Evolutionary conservation across 1,140 invertebrate species (phyloP).

Genomic region (Rhyacophila brunnea): DNA sequence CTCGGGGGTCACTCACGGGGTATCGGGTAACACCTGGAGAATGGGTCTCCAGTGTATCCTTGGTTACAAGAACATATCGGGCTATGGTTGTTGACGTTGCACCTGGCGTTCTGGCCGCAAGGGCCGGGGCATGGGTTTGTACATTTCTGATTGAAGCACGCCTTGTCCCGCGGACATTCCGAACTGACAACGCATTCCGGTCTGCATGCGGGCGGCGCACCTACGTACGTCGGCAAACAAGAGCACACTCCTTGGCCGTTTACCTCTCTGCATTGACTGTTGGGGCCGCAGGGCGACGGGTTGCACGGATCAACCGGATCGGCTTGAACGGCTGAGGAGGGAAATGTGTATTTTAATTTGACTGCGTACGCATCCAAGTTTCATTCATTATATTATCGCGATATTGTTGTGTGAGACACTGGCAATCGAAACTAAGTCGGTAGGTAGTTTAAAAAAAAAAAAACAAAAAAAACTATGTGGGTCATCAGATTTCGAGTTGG

Average conservation of each 20-base stretch:
- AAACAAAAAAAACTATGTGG: no score
- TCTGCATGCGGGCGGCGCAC: slow-evolving; percentile 55
- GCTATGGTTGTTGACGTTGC: slow-evolving; percentile 64
- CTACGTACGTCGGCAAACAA: slow-evolving; percentile 53
- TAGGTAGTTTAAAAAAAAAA: no score
- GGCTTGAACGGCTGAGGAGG: slow-evolving; percentile 19
- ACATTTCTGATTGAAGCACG: slow-evolving; percentile 64
- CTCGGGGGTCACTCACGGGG: slow-evolving; percentile 26
- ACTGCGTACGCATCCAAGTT: no score
- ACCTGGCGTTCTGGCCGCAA: slow-evolving; percentile 63
- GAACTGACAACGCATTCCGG: slow-evolving; percentile 64
- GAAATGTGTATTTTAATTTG: not conserved
- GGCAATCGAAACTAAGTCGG: no score
- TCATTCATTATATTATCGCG: no score
- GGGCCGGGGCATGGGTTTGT: slow-evolving; percentile 61
- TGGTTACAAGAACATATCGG: slow-evolving; percentile 59
- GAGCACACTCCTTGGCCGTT: slow-evolving; percentile 47
- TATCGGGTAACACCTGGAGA: slow-evolving; percentile 57
- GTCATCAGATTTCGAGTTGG: no score
- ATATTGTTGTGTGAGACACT: no score
- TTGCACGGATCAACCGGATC: slow-evolving; percentile 35
- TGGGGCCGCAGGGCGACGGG: slow-evolving; percentile 52
- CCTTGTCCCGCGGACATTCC: slow-evolving; percentile 61
- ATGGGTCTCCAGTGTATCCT: slow-evolving; percentile 68
- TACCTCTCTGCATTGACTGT: slow-evolving; percentile 43